Evolutionary conservation across 2,888 invertebrate genomes (phyloP), one percentile per base, ranked within the genome.

Genomic region (Apamea anceps): DNA sequence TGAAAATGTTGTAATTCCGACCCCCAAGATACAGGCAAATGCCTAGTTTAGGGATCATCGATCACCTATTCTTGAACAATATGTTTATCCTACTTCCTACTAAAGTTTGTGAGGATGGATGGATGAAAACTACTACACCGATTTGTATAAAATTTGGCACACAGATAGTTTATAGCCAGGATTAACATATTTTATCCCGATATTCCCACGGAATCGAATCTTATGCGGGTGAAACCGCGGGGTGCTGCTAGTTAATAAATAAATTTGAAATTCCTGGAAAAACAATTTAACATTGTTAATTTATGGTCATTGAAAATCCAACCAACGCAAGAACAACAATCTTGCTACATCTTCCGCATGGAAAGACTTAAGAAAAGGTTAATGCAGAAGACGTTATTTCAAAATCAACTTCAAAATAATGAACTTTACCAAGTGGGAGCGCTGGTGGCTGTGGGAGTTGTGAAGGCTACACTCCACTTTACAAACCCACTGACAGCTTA

Each of bases 371-470:
- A 18, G 28, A 63, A 77, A 57, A n/a, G 37, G 42, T 68, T 42
- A 48, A 54, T 25, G 2, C 6, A 28, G 18, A 45, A 37, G 54
- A 63, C 10, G 25, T 54, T 51, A 51, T 54, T 76, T 42, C 76
- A 45, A 67, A 80, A 48, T 54, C 18, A 57, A 63, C 18, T 54
- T 70, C 6, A 45, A 73, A 79, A 65, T 66, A 54, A 71, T 84
- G 21, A 73, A 21, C 72, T 79, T 60, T 62, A 60, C 4, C n/a
- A 42, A 72, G 48, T 70, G 42, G 60, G 21, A 51, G 65, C 54
- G 15, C 21, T 62, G 42, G 71, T 54, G 51, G 21, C 57, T 63
- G 66, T 83, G 75, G 51, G 63, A 10, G 66, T 67, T n/a, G 2
- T 25, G 15, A 86, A 77, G 48, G 54, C 28, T 32, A 28, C 68